Percentiles rank a stretch among this genome's conserved stretches.
Conservation (phyloP, 2,888 invertebrate species). For the Uropetala carovei region DNA sequence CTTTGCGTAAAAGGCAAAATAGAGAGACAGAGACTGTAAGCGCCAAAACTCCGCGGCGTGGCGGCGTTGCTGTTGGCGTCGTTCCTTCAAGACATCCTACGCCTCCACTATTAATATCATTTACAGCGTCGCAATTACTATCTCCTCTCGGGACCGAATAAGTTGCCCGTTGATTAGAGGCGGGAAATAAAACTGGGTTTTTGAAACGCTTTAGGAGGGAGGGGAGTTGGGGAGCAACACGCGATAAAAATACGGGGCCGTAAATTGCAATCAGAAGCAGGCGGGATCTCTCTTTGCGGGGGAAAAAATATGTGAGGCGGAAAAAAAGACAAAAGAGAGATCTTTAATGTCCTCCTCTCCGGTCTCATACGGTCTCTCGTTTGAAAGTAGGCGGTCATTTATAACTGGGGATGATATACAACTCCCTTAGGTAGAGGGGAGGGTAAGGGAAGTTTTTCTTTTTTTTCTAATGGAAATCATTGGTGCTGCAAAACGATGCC, state of each 20-base stretch:
- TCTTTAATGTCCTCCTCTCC: background rate
- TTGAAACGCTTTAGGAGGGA: background rate
- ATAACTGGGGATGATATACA: conserved; percentile 3
- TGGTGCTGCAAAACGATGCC: background rate
- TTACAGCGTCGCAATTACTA: background rate
- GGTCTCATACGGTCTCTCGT: conserved; percentile 9
- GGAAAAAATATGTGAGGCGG: background rate
- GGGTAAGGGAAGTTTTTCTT: background rate
- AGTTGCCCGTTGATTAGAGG: background rate
- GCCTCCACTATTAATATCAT: background rate
- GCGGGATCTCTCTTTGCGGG: background rate
- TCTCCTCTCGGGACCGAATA: background rate
- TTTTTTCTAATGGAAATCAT: background rate
- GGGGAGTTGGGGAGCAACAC: background rate
- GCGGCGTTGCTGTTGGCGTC: too few species aligned
- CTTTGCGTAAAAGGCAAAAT: too few species aligned
- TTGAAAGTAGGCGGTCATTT: conserved; percentile 11
- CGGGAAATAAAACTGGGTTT: background rate
- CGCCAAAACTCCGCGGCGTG: too few species aligned
- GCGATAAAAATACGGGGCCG: background rate
- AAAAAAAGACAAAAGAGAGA: background rate
- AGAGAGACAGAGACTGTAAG: too few species aligned
- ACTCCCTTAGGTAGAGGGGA: background rate
- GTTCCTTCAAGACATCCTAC: too few species aligned
- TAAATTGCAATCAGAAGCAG: conserved; percentile 32